Base-by-base conservation (phyloP, 2,797 vertebrate genomes). In the Poecilia velifera region DNA sequence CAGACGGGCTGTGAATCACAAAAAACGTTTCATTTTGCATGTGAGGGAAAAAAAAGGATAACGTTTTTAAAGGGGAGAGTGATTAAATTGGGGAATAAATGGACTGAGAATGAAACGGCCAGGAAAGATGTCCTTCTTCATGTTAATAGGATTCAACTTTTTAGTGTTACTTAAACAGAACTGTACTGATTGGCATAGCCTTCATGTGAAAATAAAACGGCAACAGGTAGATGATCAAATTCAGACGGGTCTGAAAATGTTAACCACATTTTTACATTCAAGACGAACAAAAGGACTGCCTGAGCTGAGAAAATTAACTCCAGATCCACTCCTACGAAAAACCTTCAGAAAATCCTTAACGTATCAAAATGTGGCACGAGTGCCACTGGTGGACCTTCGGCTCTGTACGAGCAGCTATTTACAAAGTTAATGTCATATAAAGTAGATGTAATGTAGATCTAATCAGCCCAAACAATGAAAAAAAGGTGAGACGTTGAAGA, bases 31-130 rank as follows among this genome's bases (percentile, higher is more conserved):
- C 25, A 36, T 47, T 46, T 47, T 36, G 18, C 25, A 18, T 1
- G 28, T 39, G 31, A n/a, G 68, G 39, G 10, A 5, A 1, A 43
- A 22, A 73, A 74, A 49, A 6, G 49, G 5, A 4, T 16, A 7
- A 46, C 3, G 3, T 46, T 71, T 71, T 71, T n/a, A 46, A 8
- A 46, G 13, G n/a, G 76, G 74, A 79, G 57, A 36, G 72, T 57
- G 81, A 73, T 74, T 81, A 79, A 85, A 81, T 76, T 64, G 70
- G n/a, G 73, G 68, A 28, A 46, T 28, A 10, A 36, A 72, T 72
- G 43, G 77, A 62, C 82, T 18, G 18, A 88, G 85, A 59, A 66
- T 47, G 31, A 73, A 70, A 47, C 49, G 34, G 74, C 46, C 10
- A 22, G 36, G 74, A 66, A 28, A 73, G 22, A 74, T 46, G 72